Conservation (phyloP, 2,113 vertebrate genomes). For the Phaethon lepturus region DNA sequence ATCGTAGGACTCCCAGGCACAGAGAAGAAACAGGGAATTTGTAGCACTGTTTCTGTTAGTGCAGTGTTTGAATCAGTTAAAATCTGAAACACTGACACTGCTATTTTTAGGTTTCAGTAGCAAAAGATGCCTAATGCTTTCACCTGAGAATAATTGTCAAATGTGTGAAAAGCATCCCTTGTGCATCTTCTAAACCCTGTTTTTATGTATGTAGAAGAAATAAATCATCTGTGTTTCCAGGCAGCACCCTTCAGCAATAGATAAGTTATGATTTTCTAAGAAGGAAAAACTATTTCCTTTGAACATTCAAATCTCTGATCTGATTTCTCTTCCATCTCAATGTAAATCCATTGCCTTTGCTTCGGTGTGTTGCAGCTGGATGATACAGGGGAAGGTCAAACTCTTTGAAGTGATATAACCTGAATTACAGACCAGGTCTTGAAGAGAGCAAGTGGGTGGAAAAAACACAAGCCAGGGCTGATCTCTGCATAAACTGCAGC, state of each 20-base stretch:
- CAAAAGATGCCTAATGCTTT: background rate
- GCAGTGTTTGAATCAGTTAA: background rate
- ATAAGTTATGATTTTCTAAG: background rate
- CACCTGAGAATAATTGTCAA: background rate
- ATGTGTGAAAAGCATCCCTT: background rate
- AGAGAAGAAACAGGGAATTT: background rate
- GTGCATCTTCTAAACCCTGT: background rate
- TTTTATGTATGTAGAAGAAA: background rate
- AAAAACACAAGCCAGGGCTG: constrained; percentile 39
- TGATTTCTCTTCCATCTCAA: background rate
- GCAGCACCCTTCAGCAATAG: background rate
- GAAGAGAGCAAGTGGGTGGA: constrained; percentile 23
- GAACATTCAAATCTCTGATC: background rate
- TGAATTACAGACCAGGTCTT: constrained; percentile 32
- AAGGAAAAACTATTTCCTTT: constrained; percentile 18
- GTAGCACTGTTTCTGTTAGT: background rate
- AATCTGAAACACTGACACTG: background rate
- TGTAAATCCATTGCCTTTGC: background rate
- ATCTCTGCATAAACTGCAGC: background rate
- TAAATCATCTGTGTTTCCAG: background rate
- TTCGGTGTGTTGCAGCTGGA: background rate
- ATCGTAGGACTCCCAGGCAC: background rate
- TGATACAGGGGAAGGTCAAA: constrained; percentile 28
- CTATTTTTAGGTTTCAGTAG: background rate
- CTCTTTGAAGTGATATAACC: constrained; percentile 55